A percentile compares a stretch with the other conserved stretches of the same genome.
These are phyloP conservation scores for Apotomis betuletana DNA, from an alignment of 2,888 invertebrate genomes.

Conservation along the genomic window DNA sequence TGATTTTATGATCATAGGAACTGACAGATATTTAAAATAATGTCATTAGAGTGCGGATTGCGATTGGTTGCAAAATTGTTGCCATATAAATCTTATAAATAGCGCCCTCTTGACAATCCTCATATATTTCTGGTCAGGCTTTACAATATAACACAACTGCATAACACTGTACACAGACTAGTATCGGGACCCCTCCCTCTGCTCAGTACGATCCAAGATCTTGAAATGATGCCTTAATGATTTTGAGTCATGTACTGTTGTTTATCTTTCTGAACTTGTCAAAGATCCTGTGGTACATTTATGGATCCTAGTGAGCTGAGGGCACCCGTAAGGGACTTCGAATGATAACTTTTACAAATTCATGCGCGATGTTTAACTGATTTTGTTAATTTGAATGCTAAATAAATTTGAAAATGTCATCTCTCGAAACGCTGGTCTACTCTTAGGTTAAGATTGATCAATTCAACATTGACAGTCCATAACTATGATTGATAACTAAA, in stretches of 20 bases:
- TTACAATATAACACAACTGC: slow-evolving; percentile 73
- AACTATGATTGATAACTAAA: background rate
- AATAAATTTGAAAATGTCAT: slow-evolving; percentile 1
- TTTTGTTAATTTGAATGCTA: background rate
- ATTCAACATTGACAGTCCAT: background rate
- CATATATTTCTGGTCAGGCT: too few species aligned
- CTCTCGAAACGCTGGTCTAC: background rate
- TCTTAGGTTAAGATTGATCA: slow-evolving; percentile 1
- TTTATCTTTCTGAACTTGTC: too few species aligned
- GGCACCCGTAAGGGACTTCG: slow-evolving; percentile 48
- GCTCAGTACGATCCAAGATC: background rate
- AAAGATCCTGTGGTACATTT: background rate
- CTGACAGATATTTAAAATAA: too few species aligned
- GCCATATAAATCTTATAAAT: too few species aligned
- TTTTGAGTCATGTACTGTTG: background rate
- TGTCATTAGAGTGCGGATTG: too few species aligned
- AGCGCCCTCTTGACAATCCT: too few species aligned
- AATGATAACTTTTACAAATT: background rate
- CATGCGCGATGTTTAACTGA: background rate
- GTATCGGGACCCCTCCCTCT: slow-evolving; percentile 52
- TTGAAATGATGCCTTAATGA: background rate
- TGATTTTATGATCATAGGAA: too few species aligned
- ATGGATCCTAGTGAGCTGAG: slow-evolving; percentile 18
- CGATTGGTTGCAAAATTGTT: too few species aligned
- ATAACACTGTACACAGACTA: slow-evolving; percentile 75